A percentile compares a stretch with the other conserved stretches of the same genome.
These are phyloP conservation scores for Carassius auratus DNA, from an alignment of 2,113 vertebrate species.

Conservation along the genomic window DNA sequence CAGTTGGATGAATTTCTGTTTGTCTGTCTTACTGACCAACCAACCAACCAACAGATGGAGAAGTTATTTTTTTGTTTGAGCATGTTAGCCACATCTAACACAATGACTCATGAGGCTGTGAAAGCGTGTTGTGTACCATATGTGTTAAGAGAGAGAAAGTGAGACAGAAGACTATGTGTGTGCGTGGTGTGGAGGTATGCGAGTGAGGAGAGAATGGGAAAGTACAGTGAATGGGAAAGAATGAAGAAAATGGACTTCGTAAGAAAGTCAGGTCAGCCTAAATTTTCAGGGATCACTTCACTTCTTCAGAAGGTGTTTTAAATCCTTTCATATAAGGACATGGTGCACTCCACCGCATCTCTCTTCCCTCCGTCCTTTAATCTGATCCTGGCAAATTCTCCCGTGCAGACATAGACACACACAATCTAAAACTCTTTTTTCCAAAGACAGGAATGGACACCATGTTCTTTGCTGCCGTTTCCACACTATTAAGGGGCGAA, in stretches of 20 bases:
- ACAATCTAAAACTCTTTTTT: constrained; percentile 20
- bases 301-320: constrained; percentile 21
- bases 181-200: not conserved
- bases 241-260: not conserved
- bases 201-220: not conserved
- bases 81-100: not conserved
- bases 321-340: constrained; percentile 41
- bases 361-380: constrained; percentile 30
- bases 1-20: too few relatives aligned
- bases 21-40: too few relatives aligned
- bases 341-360: constrained; percentile 3
- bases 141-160: not conserved
- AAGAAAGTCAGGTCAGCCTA: not conserved
- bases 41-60: too few relatives aligned
- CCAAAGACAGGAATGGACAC: constrained; percentile 30
- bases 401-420: not conserved
- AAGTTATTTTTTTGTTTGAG: too few relatives aligned
- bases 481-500: not conserved
- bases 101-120: not conserved
- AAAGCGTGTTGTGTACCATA: not conserved
- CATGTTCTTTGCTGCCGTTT: constrained; percentile 8
- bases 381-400: constrained; percentile 23
- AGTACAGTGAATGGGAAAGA: not conserved
- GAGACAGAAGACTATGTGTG: not conserved
- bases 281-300: constrained; percentile 20